Base-by-base conservation (phyloP, 2,797 vertebrate species). In the Naso thynnoides region DNA sequence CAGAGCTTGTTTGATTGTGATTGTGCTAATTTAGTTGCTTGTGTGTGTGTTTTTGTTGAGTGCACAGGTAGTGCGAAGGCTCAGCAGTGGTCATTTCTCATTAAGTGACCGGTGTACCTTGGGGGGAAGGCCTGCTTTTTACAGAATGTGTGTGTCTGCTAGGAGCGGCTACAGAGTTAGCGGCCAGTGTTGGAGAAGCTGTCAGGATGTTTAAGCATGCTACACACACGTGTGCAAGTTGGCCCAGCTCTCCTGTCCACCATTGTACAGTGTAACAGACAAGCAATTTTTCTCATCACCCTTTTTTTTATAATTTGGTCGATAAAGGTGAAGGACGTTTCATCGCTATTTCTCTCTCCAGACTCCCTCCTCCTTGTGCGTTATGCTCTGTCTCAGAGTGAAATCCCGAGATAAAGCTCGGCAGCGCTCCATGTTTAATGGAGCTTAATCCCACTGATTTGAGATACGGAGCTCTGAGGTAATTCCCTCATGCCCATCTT, bases 381-480 rank as follows among this genome's bases (percentile, higher is more conserved):
- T 82, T 75, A 81, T 67, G 84, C 86, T 91, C 86, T 88, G 91
- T 91, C 91, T 93, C 89, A 82, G 84, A 92, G 84, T 91, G 90
- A 92, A 93, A 92, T 92, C 90, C 89, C 71, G 78, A 93, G 91
- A 94, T 94, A 93, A 94, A 93, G 89, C 92, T 91, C 59, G 53
- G 72, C 89, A 54, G 86, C 78, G 89, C 92, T 92, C 88, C 84
- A 87, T 94, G 92, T 94, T 95, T 93, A 95, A 95, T 94, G 92
- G 93, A 93, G 92, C 93, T 92, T 94, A 93, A 94, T 94, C 93
- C 92, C 84, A 83, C 90, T 91, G 92, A 94, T 94, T 94, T 93
- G 86, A 93, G 93, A 94, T 93, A 93, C 86, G 78, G 91, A 88
- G 90, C 88, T 87, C 89, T 86, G 87, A 92, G 90, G 90, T 93